Base-by-base conservation (phyloP, 2,888 invertebrate genomes). In the Papilio elwesi region DNA sequence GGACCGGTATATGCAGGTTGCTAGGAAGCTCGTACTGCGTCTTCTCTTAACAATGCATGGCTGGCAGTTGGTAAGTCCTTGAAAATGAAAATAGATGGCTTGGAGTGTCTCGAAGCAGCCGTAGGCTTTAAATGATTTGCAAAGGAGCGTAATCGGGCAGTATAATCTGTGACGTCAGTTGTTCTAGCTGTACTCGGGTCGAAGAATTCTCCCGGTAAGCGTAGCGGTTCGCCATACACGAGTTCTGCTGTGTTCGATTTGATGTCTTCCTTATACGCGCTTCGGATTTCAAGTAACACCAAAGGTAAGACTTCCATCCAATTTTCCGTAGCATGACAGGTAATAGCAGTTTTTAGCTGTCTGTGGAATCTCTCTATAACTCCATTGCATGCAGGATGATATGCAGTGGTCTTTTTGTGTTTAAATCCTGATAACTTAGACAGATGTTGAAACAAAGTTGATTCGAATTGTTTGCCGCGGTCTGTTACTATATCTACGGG, bases 341-440 rank as follows among this genome's bases (percentile, higher is more conserved):
- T 69, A 8, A 75, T 76, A 9, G 76, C 72, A 0, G 75, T 51
- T 52, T 76, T 75, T 16, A 76, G 26, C 49, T 72, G 76, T 38
- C 76, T 51, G 55, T 77, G 76, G 71, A 85, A 77, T 11, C 81
- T 48, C 53, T 83, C 80, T 1, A 82, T 70, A n/a, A 80, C 55
- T 1, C 81, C 81, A 48, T 82, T 81, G 51, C 77, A 73, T 0
- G 74, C 74, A 0, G 79, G 81, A 38, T 81, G 80, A 47, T 80
- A 81, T 0, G 82, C 80, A 0, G 81, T 80, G 0, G 82, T 82
- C 0, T 68, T 55, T 0, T 70, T 65, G n/a, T 77, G 80, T 1
- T 77, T 55, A 49, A 76, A 75, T 0, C 81, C 81, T 0, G 74
- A 48, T 1, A 74, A 15, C 12, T 68, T 43, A 0, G 77, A 63